Conservation (phyloP, 1,140 invertebrate genomes). For the Popillia japonica region DNA sequence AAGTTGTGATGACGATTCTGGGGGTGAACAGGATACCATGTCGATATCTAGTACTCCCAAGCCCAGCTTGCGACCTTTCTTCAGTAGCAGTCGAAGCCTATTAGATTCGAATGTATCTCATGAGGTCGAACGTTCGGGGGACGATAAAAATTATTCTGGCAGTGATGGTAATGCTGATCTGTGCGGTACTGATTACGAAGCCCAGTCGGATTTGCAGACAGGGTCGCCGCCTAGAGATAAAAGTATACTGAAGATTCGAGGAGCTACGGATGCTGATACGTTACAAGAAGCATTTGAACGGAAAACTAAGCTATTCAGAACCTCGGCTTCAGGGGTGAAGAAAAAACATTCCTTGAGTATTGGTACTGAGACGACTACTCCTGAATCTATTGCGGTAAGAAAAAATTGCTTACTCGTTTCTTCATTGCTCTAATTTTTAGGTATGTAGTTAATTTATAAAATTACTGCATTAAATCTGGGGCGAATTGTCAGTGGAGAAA, state of each 20-base stretch:
- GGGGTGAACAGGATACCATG: conserved; percentile 92
- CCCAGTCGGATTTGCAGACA: conserved; percentile 57
- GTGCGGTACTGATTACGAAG: conserved; percentile 58
- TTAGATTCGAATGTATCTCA: conserved; percentile 54
- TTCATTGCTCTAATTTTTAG: neutral
- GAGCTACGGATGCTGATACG: conserved; percentile 46
- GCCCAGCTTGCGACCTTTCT: conserved; percentile 93
- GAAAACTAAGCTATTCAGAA: conserved; percentile 68
- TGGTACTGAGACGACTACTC: conserved; percentile 61
- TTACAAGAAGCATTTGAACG: conserved; percentile 60
- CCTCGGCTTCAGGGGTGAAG: conserved; percentile 71
- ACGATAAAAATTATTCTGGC: conserved; percentile 53
- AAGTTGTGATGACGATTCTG: conserved; percentile 86
- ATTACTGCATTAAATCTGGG: no score
- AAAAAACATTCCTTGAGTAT: conserved; percentile 77
- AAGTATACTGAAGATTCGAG: conserved; percentile 40
- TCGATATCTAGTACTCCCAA: conserved; percentile 96
- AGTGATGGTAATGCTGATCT: conserved; percentile 59
- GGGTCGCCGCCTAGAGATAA: conserved; percentile 58
- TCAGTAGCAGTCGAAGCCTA: conserved; percentile 87
- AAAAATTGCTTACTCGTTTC: neutral
- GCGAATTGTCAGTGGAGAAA: no score
- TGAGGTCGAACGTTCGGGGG: conserved; percentile 43
- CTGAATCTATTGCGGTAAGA: conserved; percentile 54
- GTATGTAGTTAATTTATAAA: neutral